Evolutionary conservation across 1,140 invertebrate genomes (phyloP).

Genomic region (Euglossa dilemma): DNA sequence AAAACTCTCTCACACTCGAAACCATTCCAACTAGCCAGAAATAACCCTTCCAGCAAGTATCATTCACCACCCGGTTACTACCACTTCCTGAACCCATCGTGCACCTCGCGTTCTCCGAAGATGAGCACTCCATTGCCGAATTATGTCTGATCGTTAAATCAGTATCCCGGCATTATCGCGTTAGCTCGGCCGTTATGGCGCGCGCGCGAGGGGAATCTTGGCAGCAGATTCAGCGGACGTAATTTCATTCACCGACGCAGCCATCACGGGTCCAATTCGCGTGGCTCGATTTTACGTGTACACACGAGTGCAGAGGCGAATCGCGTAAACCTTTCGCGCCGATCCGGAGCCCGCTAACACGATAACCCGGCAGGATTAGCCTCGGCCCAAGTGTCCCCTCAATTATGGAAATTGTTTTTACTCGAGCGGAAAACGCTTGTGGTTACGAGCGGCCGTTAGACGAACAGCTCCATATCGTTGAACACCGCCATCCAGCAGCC

Average conservation of each 20-base stretch:
- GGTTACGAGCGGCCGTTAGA: slow-evolving; percentile 23
- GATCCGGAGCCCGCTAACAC: slow-evolving; percentile 14
- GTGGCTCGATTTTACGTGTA: not conserved
- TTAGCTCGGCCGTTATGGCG: not conserved
- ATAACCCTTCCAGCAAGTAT: too few relatives aligned
- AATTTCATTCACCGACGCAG: not conserved
- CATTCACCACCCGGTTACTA: too few relatives aligned
- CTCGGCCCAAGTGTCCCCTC: slow-evolving; percentile 24
- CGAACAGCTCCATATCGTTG: slow-evolving; percentile 3
- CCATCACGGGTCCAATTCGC: not conserved
- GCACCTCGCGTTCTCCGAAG: not conserved
- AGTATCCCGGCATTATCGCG: not conserved
- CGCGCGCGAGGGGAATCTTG: not conserved
- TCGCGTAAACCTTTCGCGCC: not conserved
- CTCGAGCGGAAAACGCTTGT: slow-evolving; percentile 32
- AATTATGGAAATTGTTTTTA: slow-evolving; percentile 47
- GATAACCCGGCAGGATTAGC: slow-evolving; percentile 9
- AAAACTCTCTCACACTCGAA: too few relatives aligned
- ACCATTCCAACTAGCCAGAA: too few relatives aligned
- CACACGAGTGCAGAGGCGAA: not conserved
- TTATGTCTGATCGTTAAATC: slow-evolving; percentile 23
- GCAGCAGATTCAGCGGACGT: not conserved
- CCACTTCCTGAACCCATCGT: too few relatives aligned
- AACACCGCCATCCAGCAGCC: not conserved
- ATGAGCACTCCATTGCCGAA: not conserved